A percentile compares a stretch with the other conserved stretches of the same genome.
phyloP scores from a whole-genome alignment of 2,888 invertebrate genomes.

The Patella ulyssiponensis region DNA sequence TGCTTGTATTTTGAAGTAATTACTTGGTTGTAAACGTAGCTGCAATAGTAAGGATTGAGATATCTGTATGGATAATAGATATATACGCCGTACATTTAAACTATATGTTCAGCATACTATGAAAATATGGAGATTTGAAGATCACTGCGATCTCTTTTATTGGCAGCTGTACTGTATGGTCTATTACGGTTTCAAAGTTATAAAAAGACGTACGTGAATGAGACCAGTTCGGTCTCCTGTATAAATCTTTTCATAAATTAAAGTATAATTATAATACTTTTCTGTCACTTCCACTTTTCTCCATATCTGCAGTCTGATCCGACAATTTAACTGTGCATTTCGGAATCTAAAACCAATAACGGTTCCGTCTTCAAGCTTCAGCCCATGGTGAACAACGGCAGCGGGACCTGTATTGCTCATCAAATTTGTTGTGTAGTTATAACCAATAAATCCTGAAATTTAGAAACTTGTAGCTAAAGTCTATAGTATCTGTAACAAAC shows the following conservation, averaged over 20 bases:
- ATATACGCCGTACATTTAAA: too few species aligned
- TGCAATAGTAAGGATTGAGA: too few species aligned
- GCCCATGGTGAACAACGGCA: not conserved
- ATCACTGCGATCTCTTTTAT: too few species aligned
- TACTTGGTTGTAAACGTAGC: not conserved
- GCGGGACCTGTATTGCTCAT: not conserved
- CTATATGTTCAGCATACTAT: too few species aligned
- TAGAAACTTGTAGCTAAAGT: not conserved
- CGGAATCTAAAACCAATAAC: constrained; percentile 3
- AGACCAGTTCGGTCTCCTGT: not conserved
- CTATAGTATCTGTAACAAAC: too few species aligned
- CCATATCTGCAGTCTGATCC: not conserved
- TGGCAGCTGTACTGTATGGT: too few species aligned
- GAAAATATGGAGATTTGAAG: too few species aligned
- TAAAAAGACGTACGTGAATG: not conserved
- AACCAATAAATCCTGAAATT: not conserved
- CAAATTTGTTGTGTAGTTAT: not conserved
- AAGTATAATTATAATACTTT: not conserved
- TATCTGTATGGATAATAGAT: too few species aligned
- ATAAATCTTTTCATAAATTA: constrained; percentile 6
- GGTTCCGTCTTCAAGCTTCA: not conserved
- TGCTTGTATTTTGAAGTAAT: not conserved
- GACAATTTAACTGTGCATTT: not conserved
- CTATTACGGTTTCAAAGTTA: too few species aligned
- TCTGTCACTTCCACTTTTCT: not conserved